Evolutionary conservation across 1,140 invertebrate genomes (phyloP), one percentile per base, ranked within the genome.

Genomic region (Dendrolimus kikuchii): DNA sequence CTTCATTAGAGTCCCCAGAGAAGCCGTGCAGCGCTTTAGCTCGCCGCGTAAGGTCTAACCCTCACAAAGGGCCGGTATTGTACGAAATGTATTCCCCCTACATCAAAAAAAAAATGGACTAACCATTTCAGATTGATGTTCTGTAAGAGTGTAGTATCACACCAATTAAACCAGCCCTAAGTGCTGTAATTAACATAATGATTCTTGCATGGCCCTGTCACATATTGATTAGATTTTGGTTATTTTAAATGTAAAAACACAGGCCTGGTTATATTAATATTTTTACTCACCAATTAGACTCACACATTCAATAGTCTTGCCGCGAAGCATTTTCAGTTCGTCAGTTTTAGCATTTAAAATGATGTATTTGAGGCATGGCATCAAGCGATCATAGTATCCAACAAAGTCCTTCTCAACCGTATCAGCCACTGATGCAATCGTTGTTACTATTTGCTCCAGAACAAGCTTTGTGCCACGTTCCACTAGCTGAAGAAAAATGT

Each of bases 391-490:
- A 61, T 95, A 95, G 75, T 95, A 95, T 1, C 83, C 69, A 4
- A 94, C 90, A 85, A 99, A 99, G 70, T 99, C 96, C 71, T 98
- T 96, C 82, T 99, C 97, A 5, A 96, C 95, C 0, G 98, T 98
- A 81, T 99, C 98, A n/a, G 99, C 99, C 5, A 99, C 95, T 5
- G 98, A 99, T 5, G 99, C 98, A 49, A 99, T 96, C 6, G 98
- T 99, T 0, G 99, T 99, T 2, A 99, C 97, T 43, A 92, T 94
- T 88, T 99, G 98, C 89, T 99, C 98, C 45, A 99, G 85, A 2
- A 99, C 98, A 45, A 99, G 89, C 86, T 99, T 99, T 9, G 94
- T 98, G 46, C 98, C 97, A 68, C 93, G 95, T 74, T 97, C 93
- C 48, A 98, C 92, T 50, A 99, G 89, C 91, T 95, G 41, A 68